These are phyloP conservation scores for Ficedula albicollis DNA, from an alignment of 2,797 vertebrate genomes.

Conservation along the genomic window DNA sequence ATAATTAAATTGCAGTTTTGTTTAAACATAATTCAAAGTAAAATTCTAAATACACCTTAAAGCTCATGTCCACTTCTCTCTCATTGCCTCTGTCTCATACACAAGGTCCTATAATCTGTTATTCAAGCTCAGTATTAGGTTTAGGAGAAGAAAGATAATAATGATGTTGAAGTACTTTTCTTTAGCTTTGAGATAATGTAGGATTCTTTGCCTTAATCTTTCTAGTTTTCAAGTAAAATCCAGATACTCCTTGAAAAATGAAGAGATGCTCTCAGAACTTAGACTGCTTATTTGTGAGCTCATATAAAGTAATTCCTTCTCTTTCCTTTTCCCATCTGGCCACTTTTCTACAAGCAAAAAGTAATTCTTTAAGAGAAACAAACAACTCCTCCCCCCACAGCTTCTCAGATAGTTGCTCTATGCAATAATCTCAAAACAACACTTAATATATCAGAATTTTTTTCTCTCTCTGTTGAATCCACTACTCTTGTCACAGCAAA, in stretches of 20 bases:
- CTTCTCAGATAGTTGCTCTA: neutral
- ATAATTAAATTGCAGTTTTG: neutral
- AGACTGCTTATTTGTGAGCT: neutral
- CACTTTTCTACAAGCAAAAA: neutral
- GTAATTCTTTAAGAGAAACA: neutral
- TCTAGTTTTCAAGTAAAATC: neutral
- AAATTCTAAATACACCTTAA: neutral
- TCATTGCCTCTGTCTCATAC: neutral
- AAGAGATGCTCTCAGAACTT: neutral
- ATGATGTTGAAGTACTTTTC: neutral
- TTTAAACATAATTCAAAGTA: neutral
- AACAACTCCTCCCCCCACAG: neutral
- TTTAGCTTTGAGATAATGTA: neutral
- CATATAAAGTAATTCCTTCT: neutral
- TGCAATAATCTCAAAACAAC: neutral
- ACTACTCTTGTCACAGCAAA: neutral
- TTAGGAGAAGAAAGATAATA: neutral
- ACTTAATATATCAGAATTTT: neutral
- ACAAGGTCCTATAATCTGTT: neutral
- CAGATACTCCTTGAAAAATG: neutral
- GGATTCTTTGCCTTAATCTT: neutral
- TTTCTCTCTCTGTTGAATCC: neutral
- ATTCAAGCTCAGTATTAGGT: neutral
- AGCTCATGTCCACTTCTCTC: neutral
- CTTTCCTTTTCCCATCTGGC: neutral